Conservation (phyloP, 2,797 vertebrate species). For the Emydoidea blandingii region DNA sequence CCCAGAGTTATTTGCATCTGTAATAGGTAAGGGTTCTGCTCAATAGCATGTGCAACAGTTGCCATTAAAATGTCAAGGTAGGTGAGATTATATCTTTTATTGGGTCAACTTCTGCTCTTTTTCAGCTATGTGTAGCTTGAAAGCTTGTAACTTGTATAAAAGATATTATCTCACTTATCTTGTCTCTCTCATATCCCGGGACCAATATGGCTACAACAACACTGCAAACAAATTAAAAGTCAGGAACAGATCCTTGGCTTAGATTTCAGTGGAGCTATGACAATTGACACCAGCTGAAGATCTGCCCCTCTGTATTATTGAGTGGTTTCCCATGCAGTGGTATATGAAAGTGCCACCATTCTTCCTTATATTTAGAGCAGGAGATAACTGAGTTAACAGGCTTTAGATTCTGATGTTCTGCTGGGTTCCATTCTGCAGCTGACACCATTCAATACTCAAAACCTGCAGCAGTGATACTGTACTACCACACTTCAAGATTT, state of each 20-base stretch:
- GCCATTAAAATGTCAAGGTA: neutral
- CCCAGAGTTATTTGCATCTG: constrained; percentile 96
- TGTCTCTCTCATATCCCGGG: neutral
- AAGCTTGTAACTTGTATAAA: neutral
- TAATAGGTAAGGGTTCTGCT: constrained; percentile 88
- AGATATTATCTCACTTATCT: neutral
- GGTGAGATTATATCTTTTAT: neutral
- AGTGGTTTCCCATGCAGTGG: neutral
- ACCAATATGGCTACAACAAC: neutral
- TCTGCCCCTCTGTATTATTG: neutral
- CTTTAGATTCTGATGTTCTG: neutral
- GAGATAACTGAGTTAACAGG: neutral
- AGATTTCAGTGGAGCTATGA: neutral
- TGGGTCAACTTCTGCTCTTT: neutral
- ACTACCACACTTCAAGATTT: neutral
- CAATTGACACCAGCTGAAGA: neutral
- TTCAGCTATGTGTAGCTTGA: neutral
- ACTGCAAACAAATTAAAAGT: neutral
- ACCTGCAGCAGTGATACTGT: neutral
- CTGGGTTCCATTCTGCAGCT: neutral
- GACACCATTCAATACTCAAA: constrained; percentile 60
- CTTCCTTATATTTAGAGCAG: constrained; percentile 35
- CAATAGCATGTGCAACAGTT: constrained; percentile 21
- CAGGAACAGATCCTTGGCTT: neutral
- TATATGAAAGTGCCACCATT: constrained; percentile 25